Evolutionary conservation across 1,140 invertebrate species (phyloP), one percentile per base, ranked within the genome.

Genomic region (Cotesia glomerata): DNA sequence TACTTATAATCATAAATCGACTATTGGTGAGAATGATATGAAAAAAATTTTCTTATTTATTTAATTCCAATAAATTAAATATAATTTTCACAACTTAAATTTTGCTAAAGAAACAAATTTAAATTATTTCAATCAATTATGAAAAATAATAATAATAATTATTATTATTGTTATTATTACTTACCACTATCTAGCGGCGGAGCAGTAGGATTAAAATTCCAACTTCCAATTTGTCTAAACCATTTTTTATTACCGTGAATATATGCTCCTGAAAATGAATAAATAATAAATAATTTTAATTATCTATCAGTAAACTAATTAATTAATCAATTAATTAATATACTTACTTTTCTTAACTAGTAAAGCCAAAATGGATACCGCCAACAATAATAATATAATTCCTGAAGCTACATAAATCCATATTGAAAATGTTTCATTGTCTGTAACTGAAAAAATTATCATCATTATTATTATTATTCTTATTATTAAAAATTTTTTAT

Each of bases 101-200:
- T n/a, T n/a, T n/a, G n/a, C n/a, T n/a, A n/a, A n/a, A n/a, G n/a
- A n/a, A n/a, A n/a, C n/a, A n/a, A n/a, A n/a, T n/a, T n/a, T n/a
- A n/a, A n/a, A n/a, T n/a, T n/a, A n/a, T n/a, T n/a, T n/a, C n/a
- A n/a, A n/a, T n/a, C n/a, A n/a, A n/a, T n/a, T n/a, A n/a, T n/a
- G n/a, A n/a, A n/a, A n/a, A n/a, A n/a, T n/a, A n/a, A n/a, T n/a
- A n/a, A n/a, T n/a, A n/a, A n/a, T n/a, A n/a, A n/a, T n/a, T n/a
- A n/a, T n/a, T n/a, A n/a, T n/a, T n/a, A n/a, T 45, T 26, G n/a
- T 14, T 62, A 35, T 56, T 16, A n/a, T 45, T 70, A 16, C 34
- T 68, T 62, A 74, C 73, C 69, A 74, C 73, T 64, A 26, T 74
- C 73, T 11, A 32, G 68, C 0, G 73, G 73, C 36, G 73, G 73